Evolutionary conservation across 2,797 vertebrate species (phyloP).

Genomic region (Perodicticus potto): DNA sequence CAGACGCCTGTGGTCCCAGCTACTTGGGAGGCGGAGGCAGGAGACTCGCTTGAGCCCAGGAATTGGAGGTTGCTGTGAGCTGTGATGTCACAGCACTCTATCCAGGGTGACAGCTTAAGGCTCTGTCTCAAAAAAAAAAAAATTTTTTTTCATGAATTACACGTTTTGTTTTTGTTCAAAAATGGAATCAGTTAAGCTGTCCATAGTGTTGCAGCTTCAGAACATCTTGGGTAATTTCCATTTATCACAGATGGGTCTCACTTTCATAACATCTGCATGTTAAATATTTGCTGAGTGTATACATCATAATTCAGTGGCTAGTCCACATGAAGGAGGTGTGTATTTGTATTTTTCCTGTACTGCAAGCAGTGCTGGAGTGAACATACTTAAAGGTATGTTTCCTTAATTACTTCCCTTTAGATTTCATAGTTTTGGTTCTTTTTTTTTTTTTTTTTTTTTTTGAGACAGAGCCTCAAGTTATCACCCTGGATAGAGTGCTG

Average conservation of each 20-base stretch:
- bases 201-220: neutral
- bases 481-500: too few relatives aligned
- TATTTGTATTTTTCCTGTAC: neutral
- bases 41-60: too few relatives aligned
- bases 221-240: neutral
- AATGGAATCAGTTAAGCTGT: slow-evolving; percentile 23
- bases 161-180: slow-evolving; percentile 35
- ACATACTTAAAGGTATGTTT: slow-evolving; percentile 17
- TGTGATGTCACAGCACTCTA: too few relatives aligned
- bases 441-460: too few relatives aligned
- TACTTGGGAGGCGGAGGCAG: too few relatives aligned
- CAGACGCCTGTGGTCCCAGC: too few relatives aligned
- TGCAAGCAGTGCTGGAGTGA: neutral
- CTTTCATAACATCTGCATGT: neutral
- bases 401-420: slow-evolving; percentile 16
- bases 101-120: too few relatives aligned
- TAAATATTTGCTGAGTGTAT: neutral
- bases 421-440: too few relatives aligned
- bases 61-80: too few relatives aligned
- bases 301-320: neutral
- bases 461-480: too few relatives aligned
- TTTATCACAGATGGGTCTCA: neutral
- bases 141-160: too few relatives aligned
- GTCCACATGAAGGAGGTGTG: neutral
- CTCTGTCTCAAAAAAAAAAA: too few relatives aligned